Conservation (phyloP, 2,113 vertebrate genomes). For the Gopherus flavomarginatus region DNA sequence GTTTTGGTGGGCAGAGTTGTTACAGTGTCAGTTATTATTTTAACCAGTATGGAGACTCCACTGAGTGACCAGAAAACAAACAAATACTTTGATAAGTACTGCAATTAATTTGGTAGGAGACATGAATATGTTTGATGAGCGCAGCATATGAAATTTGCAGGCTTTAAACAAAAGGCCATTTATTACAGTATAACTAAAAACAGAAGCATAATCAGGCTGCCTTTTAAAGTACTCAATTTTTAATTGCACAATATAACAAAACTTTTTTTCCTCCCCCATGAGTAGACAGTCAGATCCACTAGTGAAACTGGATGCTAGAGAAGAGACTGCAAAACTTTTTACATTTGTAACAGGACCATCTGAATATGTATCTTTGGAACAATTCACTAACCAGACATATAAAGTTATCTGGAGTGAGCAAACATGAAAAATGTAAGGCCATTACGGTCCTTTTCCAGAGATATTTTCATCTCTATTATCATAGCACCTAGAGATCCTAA, state of each 20-base stretch:
- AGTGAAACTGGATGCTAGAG: background rate
- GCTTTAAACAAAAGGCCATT: background rate
- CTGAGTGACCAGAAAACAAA: background rate
- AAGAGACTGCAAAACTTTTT: background rate
- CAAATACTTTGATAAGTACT: fast-evolving
- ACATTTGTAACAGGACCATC: background rate
- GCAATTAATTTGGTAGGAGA: background rate
- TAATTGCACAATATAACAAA: background rate
- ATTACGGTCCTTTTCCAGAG: background rate
- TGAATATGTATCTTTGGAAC: background rate
- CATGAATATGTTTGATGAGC: fast-evolving
- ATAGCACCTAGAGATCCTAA: no score
- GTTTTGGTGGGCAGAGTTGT: background rate
- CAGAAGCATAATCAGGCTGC: background rate
- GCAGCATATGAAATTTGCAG: background rate
- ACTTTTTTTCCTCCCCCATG: background rate
- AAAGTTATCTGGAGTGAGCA: background rate
- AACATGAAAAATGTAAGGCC: background rate
- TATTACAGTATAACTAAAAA: fast-evolving
- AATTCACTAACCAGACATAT: background rate
- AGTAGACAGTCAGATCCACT: fast-evolving
- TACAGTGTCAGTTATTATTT: fast-evolving
- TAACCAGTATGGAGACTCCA: background rate
- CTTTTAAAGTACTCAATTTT: background rate
- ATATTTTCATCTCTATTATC: no score